These are phyloP conservation scores for Hippocampus guttulatus DNA, from an alignment of 2,113 vertebrate genomes.

Conservation along the genomic window DNA sequence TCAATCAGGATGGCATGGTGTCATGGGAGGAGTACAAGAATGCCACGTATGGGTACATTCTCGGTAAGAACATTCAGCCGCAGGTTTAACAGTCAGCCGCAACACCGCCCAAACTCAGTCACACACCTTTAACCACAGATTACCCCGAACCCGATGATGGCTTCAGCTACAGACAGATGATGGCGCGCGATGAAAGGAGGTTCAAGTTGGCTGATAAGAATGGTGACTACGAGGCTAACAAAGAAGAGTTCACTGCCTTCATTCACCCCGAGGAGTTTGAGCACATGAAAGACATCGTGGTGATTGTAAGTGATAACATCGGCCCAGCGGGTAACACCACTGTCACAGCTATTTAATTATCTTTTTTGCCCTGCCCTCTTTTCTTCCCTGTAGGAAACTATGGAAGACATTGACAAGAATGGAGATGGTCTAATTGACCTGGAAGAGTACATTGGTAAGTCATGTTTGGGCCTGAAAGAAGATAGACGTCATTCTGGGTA, in stretches of 20 bases:
- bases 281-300: slow-evolving; percentile 96
- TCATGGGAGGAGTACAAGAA: slow-evolving; percentile 99
- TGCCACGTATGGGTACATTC: slow-evolving; percentile 91
- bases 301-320: slow-evolving; percentile 76
- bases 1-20: slow-evolving; percentile 84
- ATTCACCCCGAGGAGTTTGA: slow-evolving; percentile 95
- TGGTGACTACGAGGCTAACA: slow-evolving; percentile 82
- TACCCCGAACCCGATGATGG: slow-evolving; percentile 90
- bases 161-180: slow-evolving; percentile 96
- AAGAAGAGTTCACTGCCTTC: slow-evolving; percentile 96
- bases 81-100: background rate
- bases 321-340: background rate
- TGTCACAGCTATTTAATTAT: background rate
- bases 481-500: background rate
- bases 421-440: slow-evolving; percentile 94
- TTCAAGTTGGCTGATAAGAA: slow-evolving; percentile 92
- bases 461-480: background rate
- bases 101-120: background rate
- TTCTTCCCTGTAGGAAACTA: slow-evolving; percentile 81
- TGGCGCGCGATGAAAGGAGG: slow-evolving; percentile 89
- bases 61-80: slow-evolving; percentile 75
- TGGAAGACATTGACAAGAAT: slow-evolving; percentile 99
- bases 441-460: slow-evolving; percentile 94
- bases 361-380: background rate
- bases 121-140: slow-evolving; percentile 65